Conservation (phyloP, 2,888 invertebrate species). For the Abscondita cerata region DNA sequence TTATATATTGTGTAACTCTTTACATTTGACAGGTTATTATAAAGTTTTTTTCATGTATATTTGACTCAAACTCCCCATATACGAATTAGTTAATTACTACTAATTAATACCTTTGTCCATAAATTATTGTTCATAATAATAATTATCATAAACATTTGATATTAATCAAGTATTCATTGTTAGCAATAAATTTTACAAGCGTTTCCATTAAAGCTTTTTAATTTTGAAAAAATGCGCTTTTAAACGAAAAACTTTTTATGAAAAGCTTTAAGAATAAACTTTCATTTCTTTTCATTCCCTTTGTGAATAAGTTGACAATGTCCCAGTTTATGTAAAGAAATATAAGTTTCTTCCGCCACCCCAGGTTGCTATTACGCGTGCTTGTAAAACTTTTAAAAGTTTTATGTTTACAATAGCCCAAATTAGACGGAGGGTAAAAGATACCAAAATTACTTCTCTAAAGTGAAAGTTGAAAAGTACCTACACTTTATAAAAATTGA, state of each 20-base stretch:
- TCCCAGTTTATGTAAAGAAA: conserved; percentile 36
- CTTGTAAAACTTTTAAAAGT: conserved; percentile 45
- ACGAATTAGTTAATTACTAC: not conserved
- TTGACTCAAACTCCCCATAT: not conserved
- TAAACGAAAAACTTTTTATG: conserved; percentile 23
- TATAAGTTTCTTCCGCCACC: conserved; percentile 35
- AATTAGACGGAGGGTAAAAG: conserved; percentile 50
- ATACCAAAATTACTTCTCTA: conserved; percentile 47
- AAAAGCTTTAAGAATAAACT: conserved; percentile 33
- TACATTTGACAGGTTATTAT: conserved; percentile 4
- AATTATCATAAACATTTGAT: not conserved
- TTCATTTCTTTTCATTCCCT: conserved; percentile 36
- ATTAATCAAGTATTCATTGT: no score
- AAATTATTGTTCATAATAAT: not conserved
- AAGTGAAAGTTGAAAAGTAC: conserved; percentile 57
- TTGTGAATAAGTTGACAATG: conserved; percentile 37
- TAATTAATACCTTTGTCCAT: conserved; percentile 2
- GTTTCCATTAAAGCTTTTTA: conserved; percentile 17
- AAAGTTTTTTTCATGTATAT: not conserved
- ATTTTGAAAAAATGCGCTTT: conserved; percentile 19
- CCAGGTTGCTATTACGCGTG: conserved; percentile 38
- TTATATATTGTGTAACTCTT: conserved; percentile 1
- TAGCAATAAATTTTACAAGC: no score
- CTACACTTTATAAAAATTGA: conserved; percentile 56
- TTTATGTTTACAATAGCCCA: conserved; percentile 51